Base-by-base conservation (phyloP, 2,797 vertebrate genomes). In the Notolabrus celidotus region DNA sequence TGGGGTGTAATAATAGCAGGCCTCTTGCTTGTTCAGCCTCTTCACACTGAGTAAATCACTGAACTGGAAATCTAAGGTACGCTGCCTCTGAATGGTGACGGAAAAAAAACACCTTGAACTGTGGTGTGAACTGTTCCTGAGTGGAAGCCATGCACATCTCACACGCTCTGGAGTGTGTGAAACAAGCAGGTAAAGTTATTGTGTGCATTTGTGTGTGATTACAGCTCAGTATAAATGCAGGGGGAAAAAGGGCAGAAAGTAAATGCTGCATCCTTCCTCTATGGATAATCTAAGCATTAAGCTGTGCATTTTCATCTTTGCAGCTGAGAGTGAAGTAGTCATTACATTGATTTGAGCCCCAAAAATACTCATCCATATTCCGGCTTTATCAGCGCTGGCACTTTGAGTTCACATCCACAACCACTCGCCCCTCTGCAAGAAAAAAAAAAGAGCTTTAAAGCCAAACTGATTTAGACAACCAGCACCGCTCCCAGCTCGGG, bases 401-500 rank as follows among this genome's bases (percentile, higher is more conserved):
- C 46, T 69, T 47, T 56, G 39, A 60, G 70, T 74, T 74, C 50
- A 56, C 47, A 31, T 43, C 34, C 62, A 61, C 51, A 77, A 54
- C 51, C n/a, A 29, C 34, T 64, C 0, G 0, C 20, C n/a, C 36
- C 65, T 38, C 71, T 59, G 46, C 67, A 78, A 67, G 80, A 72
- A 49, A 7, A 16, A 67, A 80, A 72, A 49, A 7, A 16, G 60
- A 67, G 53, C 51, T 45, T 54, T 52, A 65, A 74, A 82, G 58
- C 61, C 47, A 79, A 79, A 83, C 56, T 38, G 71, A 59, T 66
- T 74, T n/a, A 54, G 80, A 84, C 78, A 83, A 74, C 68, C 79
- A 53, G 56, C 52, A n/a, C 62, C 1, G 38, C 74, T 70, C 70
- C 66, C 54, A 61, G 57, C 69, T 66, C 69, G 0, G 39, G 54